Conservation (phyloP, 2,797 vertebrate genomes). For the Thamnophis elegans region DNA sequence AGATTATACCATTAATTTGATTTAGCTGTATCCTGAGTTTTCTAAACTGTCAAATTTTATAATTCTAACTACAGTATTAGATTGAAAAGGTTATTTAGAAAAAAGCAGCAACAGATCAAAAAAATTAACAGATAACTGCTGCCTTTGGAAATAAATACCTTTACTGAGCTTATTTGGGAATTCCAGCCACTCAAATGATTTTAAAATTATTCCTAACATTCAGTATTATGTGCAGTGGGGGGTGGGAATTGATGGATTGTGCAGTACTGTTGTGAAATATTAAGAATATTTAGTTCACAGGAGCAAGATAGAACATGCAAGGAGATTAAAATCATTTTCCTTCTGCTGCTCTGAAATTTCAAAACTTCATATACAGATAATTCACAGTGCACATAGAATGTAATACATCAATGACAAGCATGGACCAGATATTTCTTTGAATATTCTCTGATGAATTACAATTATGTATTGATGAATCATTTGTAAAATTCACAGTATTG, state of each 20-base stretch:
- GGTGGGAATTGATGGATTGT: background rate
- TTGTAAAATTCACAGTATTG: background rate
- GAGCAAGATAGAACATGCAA: background rate
- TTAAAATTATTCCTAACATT: background rate
- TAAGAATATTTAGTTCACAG: background rate
- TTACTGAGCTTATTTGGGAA: background rate
- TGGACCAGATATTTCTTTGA: background rate
- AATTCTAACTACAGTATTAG: constrained; percentile 6
- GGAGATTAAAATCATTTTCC: background rate
- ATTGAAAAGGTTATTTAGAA: constrained; percentile 12
- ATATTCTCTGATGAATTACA: background rate
- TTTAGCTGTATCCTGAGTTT: constrained; percentile 12
- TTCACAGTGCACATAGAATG: background rate
- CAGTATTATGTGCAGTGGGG: background rate
- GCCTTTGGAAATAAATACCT: constrained; percentile 13
- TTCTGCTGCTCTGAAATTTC: background rate
- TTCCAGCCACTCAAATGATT: background rate
- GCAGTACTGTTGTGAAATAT: background rate
- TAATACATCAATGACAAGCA: background rate
- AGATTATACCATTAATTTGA: background rate
- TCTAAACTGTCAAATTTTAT: constrained; percentile 14
- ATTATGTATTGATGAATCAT: background rate
- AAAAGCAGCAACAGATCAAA: background rate
- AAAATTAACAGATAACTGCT: background rate
- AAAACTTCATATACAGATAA: background rate